Conservation (phyloP, 2,113 vertebrate genomes). For the Erpornis zantholeuca region DNA sequence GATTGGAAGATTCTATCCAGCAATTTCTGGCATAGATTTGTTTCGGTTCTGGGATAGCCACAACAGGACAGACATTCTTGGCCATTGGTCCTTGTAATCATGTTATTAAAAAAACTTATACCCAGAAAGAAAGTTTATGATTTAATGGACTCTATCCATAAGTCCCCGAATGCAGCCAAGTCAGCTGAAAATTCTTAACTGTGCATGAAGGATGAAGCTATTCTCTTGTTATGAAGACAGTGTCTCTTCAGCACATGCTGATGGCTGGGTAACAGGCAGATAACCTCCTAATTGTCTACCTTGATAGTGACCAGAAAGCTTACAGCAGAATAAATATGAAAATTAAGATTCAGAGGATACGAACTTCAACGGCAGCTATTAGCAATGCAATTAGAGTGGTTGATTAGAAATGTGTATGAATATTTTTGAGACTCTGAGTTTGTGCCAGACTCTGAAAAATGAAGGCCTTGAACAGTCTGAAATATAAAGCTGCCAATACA, state of each 20-base stretch:
- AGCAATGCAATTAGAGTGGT: not conserved
- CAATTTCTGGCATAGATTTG: not conserved
- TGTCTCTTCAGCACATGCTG: not conserved
- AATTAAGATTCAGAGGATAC: slow-evolving; percentile 10
- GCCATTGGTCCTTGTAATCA: not conserved
- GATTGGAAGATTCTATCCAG: not conserved
- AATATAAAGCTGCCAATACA: not conserved
- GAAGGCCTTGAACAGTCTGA: not conserved
- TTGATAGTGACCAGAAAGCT: not conserved
- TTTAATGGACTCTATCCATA: not conserved
- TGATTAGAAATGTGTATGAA: not conserved
- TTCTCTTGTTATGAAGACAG: not conserved
- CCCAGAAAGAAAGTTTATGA: not conserved
- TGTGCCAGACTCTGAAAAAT: not conserved
- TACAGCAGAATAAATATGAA: not conserved
- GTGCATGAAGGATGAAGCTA: slow-evolving; percentile 13
- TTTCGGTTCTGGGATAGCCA: not conserved
- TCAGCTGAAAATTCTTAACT: slow-evolving; percentile 6
- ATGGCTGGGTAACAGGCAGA: not conserved
- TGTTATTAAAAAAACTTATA: not conserved
- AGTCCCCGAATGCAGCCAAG: not conserved
- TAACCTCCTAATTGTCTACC: not conserved
- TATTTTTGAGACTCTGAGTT: not conserved
- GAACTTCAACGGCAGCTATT: not conserved
- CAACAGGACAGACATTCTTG: not conserved